A percentile compares a stretch with the other conserved stretches of the same genome.
phyloP scores from a whole-genome alignment of 2,888 invertebrate species.

The Cheiracanthium punctorium region DNA sequence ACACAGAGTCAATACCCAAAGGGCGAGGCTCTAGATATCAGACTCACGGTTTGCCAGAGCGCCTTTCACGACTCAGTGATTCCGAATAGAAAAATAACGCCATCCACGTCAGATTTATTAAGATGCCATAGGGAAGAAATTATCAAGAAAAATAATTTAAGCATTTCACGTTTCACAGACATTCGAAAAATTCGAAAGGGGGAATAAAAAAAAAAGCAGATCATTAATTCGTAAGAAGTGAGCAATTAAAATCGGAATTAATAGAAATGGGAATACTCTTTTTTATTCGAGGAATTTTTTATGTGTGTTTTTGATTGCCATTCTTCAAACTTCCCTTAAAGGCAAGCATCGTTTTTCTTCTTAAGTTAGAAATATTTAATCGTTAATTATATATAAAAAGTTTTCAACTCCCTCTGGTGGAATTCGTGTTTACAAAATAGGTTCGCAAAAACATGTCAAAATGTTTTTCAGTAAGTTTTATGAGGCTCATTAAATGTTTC shows the following conservation, averaged over 20 bases:
- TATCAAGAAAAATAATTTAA: background rate
- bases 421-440: background rate
- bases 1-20: background rate
- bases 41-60: background rate
- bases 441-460: background rate
- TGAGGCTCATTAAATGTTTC: background rate
- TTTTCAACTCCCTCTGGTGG: background rate
- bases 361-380: background rate
- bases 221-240: slow-evolving; percentile 1
- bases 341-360: background rate
- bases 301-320: background rate
- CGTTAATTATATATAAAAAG: background rate
- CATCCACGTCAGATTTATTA: background rate
- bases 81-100: background rate
- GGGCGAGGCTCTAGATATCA: background rate
- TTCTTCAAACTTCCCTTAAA: background rate
- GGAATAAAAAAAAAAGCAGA: background rate
- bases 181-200: background rate
- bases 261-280: background rate
- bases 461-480: background rate
- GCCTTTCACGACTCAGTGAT: background rate
- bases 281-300: background rate
- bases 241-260: slow-evolving; percentile 12
- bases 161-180: background rate
- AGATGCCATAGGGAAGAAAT: background rate